Percentiles rank a stretch among this genome's conserved stretches.
These are phyloP conservation scores for Trichopria drosophilae DNA, from an alignment of 2,888 invertebrate genomes.

Conservation along the genomic window DNA sequence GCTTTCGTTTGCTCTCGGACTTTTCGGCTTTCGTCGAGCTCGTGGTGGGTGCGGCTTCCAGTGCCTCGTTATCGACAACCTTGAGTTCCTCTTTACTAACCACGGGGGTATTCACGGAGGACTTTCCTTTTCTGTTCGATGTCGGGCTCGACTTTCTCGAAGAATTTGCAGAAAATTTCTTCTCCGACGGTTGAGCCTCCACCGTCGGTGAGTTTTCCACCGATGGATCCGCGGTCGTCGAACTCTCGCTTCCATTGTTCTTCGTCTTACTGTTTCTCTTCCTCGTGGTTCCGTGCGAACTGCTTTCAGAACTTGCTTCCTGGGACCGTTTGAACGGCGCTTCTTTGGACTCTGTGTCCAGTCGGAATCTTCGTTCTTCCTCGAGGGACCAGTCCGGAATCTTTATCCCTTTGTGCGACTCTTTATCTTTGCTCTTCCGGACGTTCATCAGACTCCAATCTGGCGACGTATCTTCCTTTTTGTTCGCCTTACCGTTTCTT, in stretches of 20 bases:
- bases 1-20: constrained; percentile 45
- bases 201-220: no score
- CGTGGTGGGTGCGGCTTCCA: constrained; percentile 28
- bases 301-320: constrained; percentile 36
- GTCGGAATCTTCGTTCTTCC: constrained; percentile 49
- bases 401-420: constrained; percentile 44
- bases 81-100: constrained; percentile 48
- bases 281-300: constrained; percentile 27
- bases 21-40: constrained; percentile 31
- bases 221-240: no score
- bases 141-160: constrained; percentile 46
- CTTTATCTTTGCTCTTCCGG: constrained; percentile 48
- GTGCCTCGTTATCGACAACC: constrained; percentile 56
- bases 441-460: constrained; percentile 52
- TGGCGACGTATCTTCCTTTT: constrained; percentile 46
- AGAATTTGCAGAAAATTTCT: constrained; percentile 14
- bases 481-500: constrained; percentile 20
- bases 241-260: no score
- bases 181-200: constrained; percentile 3
- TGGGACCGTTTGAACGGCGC: constrained; percentile 39
- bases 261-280: constrained; percentile 43
- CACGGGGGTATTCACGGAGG: no score
- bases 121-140: constrained; percentile 44
- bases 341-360: constrained; percentile 50
- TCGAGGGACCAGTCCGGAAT: constrained; percentile 52